Base-by-base conservation (phyloP, 1,140 invertebrate genomes). In the Drosophila hydei region DNA sequence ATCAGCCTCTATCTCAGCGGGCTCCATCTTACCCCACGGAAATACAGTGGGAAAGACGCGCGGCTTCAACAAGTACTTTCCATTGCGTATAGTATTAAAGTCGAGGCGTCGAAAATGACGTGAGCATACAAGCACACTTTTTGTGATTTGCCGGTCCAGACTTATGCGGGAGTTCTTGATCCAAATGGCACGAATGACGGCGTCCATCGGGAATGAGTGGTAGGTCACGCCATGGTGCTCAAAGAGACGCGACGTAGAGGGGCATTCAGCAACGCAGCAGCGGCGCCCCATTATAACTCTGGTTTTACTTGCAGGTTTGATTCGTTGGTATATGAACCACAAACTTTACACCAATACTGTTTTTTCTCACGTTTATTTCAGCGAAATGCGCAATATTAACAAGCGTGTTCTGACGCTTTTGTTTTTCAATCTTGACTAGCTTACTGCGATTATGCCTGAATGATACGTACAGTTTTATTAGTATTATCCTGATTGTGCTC, bases 61-160 rank as follows among this genome's bases (percentile, higher is more conserved):
- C 55, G 69, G 68, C 72, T 94, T 93, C 23, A 92, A 92, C 23
- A 94, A 80, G 72, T 93, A 94, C 71, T 94, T 94, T 36, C 93
- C 93, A 68, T 93, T 92, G 75, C 93, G 93, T 9, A 93, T 93
- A 47, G 92, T 92, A 78, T 94, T 93, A 79, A 95, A 95, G 81
- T 95, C 94, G 1, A 92, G 92, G n/a, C 92, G 91, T 47, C 93
- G 91, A 74, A 95, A 95, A 79, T 95, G 94, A 56, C 93, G 92
- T 4, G 94, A 94, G 68, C 94, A 95, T 4, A 95, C 92, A 71
- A 94, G 92, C 36, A 93, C 92, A 55, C 93, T 92, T 89, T 94
- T 93, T 19, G 92, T 92, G 23, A 92, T 92, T 69, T 92, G 92
- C 50, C 92, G 93, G 16, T 93, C 92, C 1, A 75, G 8, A 5